phyloP scores from a whole-genome alignment of 2,113 vertebrate species.

The Bos taurus region ARS-UCD2.0 NC_037348.1:4398501-4399000 shows the following conservation, averaged over 20 bases:
- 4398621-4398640: not conserved
- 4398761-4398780: not conserved
- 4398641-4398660: not conserved
- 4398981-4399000: not conserved
- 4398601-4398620: not conserved
- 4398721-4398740: not conserved
- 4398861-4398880: not conserved
- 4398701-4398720: not conserved
- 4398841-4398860: not conserved
- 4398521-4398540: not conserved
- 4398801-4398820: not conserved
- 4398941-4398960: not conserved
- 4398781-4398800: not conserved
- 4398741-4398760: not conserved
- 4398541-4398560: not conserved
- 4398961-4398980: not conserved
- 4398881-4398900: not conserved
- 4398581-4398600: not conserved
- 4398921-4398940: not conserved
- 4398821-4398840: not conserved
- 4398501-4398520: not conserved
- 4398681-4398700: not conserved
- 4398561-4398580: not conserved
- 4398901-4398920: not conserved
- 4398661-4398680: not conserved